Base-by-base conservation (phyloP, 2,888 invertebrate genomes). In the Agonopterix alstromeriana region DNA sequence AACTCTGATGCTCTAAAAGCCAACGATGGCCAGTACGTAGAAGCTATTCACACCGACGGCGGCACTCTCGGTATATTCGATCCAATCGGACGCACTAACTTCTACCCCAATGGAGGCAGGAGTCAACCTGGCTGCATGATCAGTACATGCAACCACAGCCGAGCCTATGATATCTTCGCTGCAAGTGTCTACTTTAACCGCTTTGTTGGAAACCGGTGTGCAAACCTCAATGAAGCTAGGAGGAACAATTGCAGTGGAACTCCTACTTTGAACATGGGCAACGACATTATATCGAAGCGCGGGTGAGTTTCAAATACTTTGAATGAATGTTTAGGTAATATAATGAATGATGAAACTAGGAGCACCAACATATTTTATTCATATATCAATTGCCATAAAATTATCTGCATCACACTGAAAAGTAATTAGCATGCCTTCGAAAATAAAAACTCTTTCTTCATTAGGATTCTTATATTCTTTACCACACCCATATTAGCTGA, bases 91-190 rank as follows among this genome's bases (percentile, higher is more conserved):
- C 42, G 82, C 44, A 66, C 71, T 9, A 77, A 85, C 59, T 86
- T 84, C 64, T 87, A 83, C 57, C 81, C 82, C 7, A 86, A 86
- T 53, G 83, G 83, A 0, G 84, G 82, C 38, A 68, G 66, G 3
- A 67, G 70, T 53, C 83, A 84, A 54, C 84, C 85, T 0, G 83
- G 84, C 1, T 86, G 84, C 52, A 54, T 52, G 49, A 12, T 62
- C 44, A 75, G 67, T 51, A 66, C 65, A 1, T 86, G 86, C 60
- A 79, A 80, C 0, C 85, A 85, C 58, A 53, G 75, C 11, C 73
- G 83, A 2, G 70, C 77, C 0, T 60, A 58, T 10, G 60, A 77
- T n/a, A 52, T 81, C 0, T 78, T 79, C 50, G 80, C 82, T 0
- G 67, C 83, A 5, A 73, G 64, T 47, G 62, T 84, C 10, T 67